phyloP scores from a whole-genome alignment of 2,888 invertebrate genomes.

The Kuschelorhynchus macadamiae region DNA sequence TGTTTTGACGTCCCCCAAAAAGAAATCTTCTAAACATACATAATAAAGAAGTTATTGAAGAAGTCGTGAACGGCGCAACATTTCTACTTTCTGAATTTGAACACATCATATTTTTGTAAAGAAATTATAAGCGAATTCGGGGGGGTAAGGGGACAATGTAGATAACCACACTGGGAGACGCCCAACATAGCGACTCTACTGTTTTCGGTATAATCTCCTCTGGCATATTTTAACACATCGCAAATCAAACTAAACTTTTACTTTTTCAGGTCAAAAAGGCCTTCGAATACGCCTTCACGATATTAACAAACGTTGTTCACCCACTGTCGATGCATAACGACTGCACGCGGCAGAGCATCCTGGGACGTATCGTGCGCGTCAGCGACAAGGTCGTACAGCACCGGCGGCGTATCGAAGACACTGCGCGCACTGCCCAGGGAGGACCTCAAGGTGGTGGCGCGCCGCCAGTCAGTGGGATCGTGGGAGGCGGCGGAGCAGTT shows the following conservation, averaged over 20 bases:
- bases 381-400: constrained; percentile 92
- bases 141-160: too few relatives aligned
- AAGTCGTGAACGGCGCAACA: too few relatives aligned
- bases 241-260: background rate
- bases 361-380: constrained; percentile 92
- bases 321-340: constrained; percentile 71
- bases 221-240: background rate
- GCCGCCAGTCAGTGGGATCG: background rate
- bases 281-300: constrained; percentile 95
- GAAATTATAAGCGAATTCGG: too few relatives aligned
- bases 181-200: too few relatives aligned
- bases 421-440: constrained; percentile 23
- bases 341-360: constrained; percentile 75
- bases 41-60: too few relatives aligned
- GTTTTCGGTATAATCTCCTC: too few relatives aligned
- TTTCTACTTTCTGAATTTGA: too few relatives aligned
- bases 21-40: too few relatives aligned
- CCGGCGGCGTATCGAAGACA: constrained; percentile 77
- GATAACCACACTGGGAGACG: too few relatives aligned
- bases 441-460: constrained; percentile 5
- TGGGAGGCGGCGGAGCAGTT: constrained; percentile 52
- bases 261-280: constrained; percentile 85
- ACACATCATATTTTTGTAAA: too few relatives aligned
- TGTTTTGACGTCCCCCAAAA: too few relatives aligned
- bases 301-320: constrained; percentile 82